phyloP scores from a whole-genome alignment of 1,140 invertebrate species.

The Dreissena rostriformis region DNA sequence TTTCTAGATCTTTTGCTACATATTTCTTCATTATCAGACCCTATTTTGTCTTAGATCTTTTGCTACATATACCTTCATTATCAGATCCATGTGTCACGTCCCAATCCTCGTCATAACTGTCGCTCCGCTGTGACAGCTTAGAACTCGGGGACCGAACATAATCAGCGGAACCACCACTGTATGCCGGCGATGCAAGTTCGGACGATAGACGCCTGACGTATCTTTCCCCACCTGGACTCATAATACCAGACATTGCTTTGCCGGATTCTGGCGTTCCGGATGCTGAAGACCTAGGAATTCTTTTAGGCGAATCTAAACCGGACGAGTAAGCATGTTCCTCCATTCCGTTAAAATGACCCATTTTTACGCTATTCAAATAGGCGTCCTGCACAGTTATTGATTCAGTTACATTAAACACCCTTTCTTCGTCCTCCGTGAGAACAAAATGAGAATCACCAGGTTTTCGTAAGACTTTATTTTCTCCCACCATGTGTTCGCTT shows the following conservation, averaged over 20 bases:
- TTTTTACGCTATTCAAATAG: constrained; percentile 46
- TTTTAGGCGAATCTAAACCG: no score
- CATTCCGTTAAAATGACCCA: constrained; percentile 51
- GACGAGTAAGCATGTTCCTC: constrained; percentile 41
- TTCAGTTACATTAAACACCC: constrained; percentile 54
- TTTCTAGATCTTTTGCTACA: no score
- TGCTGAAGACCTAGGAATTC: not conserved
- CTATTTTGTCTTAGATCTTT: no score
- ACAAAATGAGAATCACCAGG: constrained; percentile 2
- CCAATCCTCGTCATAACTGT: constrained; percentile 7
- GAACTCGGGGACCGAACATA: not conserved
- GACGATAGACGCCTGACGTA: not conserved
- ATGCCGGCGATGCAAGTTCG: constrained; percentile 23
- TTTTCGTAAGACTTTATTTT: not conserved
- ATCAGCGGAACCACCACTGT: not conserved
- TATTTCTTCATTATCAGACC: no score
- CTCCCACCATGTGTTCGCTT: not conserved
- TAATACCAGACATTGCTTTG: no score
- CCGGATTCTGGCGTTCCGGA: constrained; percentile 29
- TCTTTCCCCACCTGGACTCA: no score
- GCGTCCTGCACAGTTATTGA: constrained; percentile 42
- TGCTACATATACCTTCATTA: constrained; percentile 21
- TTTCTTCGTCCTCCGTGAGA: constrained; percentile 20
- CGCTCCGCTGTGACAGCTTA: not conserved
- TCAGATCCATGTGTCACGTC: constrained; percentile 27